Evolutionary conservation across 2,888 invertebrate genomes (phyloP), one percentile per base, ranked within the genome.

Genomic region (Diplolepis rosae): DNA sequence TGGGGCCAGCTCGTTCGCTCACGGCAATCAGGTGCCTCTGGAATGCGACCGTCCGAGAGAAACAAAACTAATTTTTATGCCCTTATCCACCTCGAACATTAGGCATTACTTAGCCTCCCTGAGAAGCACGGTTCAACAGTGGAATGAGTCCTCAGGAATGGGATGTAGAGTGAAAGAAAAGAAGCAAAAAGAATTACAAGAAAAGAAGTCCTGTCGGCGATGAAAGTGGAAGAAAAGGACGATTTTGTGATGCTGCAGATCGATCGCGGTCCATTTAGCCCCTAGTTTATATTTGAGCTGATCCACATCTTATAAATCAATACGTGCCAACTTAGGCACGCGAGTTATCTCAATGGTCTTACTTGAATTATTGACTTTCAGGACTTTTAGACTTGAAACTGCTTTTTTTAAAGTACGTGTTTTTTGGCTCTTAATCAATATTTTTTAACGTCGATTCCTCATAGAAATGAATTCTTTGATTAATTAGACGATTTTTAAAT

Each of bases 201-300:
- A 18, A 45, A 48, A 48, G 66, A 48, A 22, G 24, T 28, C 48
- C 18, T 45, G 32, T 48, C 45, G 66, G 48, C 66, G 66, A 66
- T 48, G 66, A 66, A 66, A 65, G 66, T 39, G 48, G 77, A 78
- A 75, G 79, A 82, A 84, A 82, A 82, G 82, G 79, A 80, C 77
- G 82, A 85, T 85, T 85, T 85, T 83, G 84, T 83, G n/a, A n/a
- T n/a, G 86, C 84, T 84, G 85, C 83, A 86, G 84, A 85, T 86
- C 83, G 82, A 83, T 79, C 83, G 82, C 82, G 83, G 81, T 83
- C 84, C 83, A 83, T 84, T 86, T 79, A 74, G 50, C 73, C 74
- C 72, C 79, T 74, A 61, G 61, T 61, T 61, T 61, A 61, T 61
- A 13, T 39, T 35, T 61, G 24, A n/a, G 24, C 22, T 39, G 61